A percentile compares a stretch with the other conserved stretches of the same genome.
phyloP scores from a whole-genome alignment of 1,140 invertebrate genomes.

The Meloidogyne chitwoodi region DNA sequence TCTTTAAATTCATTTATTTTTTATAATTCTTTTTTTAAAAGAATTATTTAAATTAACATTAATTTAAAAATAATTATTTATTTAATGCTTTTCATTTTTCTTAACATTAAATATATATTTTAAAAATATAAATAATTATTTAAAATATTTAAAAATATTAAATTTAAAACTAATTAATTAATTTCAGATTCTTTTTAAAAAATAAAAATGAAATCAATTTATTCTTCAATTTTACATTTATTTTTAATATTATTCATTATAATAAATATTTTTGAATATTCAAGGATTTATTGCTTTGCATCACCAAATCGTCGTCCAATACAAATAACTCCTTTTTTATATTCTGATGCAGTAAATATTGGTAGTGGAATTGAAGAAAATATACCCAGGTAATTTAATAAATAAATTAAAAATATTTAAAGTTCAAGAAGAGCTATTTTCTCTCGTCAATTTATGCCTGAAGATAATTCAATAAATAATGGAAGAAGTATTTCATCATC shows the following conservation, averaged over 20 bases:
- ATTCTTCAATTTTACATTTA: background rate
- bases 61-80: no score
- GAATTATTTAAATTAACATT: no score
- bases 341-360: conserved; percentile 16
- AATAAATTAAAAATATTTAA: background rate
- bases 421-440: background rate
- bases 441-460: background rate
- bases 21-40: no score
- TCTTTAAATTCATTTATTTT: no score
- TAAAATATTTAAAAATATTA: no score
- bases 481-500: background rate
- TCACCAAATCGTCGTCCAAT: conserved; percentile 15
- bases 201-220: no score
- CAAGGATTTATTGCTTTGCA: background rate
- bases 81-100: no score
- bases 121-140: no score
- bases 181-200: no score
- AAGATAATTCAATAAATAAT: background rate
- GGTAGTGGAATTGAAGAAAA: background rate
- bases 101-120: no score
- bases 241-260: background rate
- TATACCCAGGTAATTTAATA: background rate
- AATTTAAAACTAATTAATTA: no score
- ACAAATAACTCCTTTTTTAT: conserved; percentile 16
- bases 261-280: background rate